These are phyloP conservation scores for Trissolcus basalis DNA, from an alignment of 1,140 invertebrate genomes.

Conservation along the genomic window DNA sequence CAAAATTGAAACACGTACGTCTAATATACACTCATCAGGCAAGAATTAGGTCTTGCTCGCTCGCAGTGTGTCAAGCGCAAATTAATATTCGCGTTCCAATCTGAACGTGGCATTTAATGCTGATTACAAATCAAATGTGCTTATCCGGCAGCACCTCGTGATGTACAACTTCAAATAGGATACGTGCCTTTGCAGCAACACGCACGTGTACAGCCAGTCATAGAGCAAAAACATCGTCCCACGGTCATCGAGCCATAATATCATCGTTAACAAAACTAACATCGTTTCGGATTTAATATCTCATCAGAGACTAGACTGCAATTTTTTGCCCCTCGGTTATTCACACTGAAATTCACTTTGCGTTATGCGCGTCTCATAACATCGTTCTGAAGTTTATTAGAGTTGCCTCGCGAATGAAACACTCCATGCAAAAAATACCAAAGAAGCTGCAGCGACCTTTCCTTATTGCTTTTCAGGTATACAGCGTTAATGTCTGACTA, in stretches of 20 bases:
- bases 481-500: no score
- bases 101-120: constrained; percentile 64
- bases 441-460: no score
- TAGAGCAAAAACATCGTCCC: not conserved
- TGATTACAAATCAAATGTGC: constrained; percentile 66
- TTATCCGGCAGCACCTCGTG: constrained; percentile 55
- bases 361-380: no score
- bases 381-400: no score
- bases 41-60: constrained; percentile 34
- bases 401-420: no score
- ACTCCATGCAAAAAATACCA: no score
- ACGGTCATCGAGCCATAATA: not conserved
- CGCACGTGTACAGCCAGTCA: constrained; percentile 4
- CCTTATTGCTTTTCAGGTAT: no score
- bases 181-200: constrained; percentile 45
- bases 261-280: no score
- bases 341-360: no score
- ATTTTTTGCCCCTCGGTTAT: no score
- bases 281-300: no score
- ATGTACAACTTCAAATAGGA: constrained; percentile 59
- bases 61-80: constrained; percentile 46
- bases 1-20: constrained; percentile 13
- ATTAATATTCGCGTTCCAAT: constrained; percentile 62
- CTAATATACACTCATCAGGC: constrained; percentile 34
- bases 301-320: no score